Base-by-base conservation (phyloP, 2,113 vertebrate genomes). In the Anguilla rostrata region DNA sequence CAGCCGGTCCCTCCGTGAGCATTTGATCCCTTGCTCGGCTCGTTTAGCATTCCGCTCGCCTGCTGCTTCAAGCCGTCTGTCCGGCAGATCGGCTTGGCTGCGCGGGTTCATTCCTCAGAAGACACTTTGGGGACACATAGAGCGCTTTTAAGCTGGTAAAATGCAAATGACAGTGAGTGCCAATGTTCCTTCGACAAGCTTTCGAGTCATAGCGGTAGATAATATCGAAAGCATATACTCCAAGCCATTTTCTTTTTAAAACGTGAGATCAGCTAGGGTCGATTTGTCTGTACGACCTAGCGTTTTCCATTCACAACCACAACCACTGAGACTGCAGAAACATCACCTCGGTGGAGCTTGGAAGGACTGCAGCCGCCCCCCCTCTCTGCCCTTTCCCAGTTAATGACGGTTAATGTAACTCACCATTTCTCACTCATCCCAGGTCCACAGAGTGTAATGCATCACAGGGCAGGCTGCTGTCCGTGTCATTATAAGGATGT, bases 51-150 rank as follows among this genome's bases (percentile, higher is more conserved):
- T 57, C 75, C 49, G 15, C 26, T 39, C 82, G 34, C 7, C 81
- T 14, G 39, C 83, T 22, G 16, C 29, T 84, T 41, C 34, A 26
- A 12, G 8, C 29, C n/a, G 53, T 63, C 56, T 63, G 39, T 63
- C 41, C n/a, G n/a, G 40, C 40, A 83, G 29, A 40, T 14, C 80
- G 34, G 43, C 60, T 29, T 20, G 26, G 34, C 60, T 39, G 43
- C 41, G 9, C 41, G 81, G 57, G 18, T 75, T 14, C 57, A 49
- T 7, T 79, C 71, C 29, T 78, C 39, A 78, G 49, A 71, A 84
- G 60, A 66, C 60, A 84, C 63, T 43, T 75, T 75, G 71, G 71
- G 71, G 71, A 75, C n/a, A 75, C 26, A 26, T 34, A 75, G 71
- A 75, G n/a, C 12, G 71, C n/a, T 75, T 75, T 75, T 12, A 66